These are phyloP conservation scores for Gavialis gangeticus DNA, from an alignment of 2,113 vertebrate genomes.

Conservation along the genomic window DNA sequence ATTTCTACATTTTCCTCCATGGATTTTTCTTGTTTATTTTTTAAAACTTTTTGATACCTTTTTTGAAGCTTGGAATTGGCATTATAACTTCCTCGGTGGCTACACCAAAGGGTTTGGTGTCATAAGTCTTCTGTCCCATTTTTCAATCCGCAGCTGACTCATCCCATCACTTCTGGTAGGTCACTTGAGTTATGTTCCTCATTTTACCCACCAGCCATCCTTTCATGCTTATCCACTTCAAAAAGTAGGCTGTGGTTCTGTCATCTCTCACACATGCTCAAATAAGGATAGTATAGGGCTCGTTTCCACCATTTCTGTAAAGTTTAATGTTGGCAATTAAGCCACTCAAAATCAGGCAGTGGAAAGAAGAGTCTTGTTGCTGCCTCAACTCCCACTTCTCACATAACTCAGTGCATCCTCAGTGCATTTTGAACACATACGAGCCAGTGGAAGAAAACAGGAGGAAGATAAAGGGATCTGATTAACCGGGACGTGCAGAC, in stretches of 20 bases:
- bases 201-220: not conserved
- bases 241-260: not conserved
- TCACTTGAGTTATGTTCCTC: not conserved
- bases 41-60: not conserved
- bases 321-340: not conserved
- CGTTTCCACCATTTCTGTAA: not conserved
- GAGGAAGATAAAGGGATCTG: not conserved
- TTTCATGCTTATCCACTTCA: not conserved
- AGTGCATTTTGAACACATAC: not conserved
- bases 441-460: not conserved
- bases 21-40: not conserved
- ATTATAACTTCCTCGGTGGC: not conserved
- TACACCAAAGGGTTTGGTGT: fast-evolving
- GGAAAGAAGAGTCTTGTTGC: not conserved
- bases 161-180: not conserved
- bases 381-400: not conserved
- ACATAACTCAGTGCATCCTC: not conserved
- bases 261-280: not conserved
- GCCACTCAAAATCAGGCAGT: not conserved
- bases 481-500: not conserved
- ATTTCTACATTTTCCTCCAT: slow-evolving; percentile 1
- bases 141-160: not conserved
- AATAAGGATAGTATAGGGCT: not conserved
- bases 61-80: not conserved
- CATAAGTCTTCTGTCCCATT: not conserved